Evolutionary conservation across 2,113 vertebrate genomes (phyloP), one percentile per base, ranked within the genome.

Genomic region (Dipodomys stephensi): DNA sequence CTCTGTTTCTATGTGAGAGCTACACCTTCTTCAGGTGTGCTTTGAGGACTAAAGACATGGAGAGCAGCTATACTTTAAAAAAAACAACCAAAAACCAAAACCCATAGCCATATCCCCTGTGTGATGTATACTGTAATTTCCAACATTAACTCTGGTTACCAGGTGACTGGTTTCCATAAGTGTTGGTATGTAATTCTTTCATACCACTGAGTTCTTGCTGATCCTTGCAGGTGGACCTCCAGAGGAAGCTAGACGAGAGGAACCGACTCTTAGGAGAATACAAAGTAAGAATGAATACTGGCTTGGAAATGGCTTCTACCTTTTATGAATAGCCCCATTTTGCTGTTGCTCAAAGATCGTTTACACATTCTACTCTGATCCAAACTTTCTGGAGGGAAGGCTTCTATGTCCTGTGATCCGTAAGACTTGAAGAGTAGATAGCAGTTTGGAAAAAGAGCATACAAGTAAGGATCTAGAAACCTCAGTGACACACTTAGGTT

Each of bases 211-310:
- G n/a, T 68, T 44, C n/a, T 68, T 78, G 68, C 5, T 96, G 85
- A 79, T 88, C 0, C 57, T 85, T 94, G 67, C 94, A 99, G 99
- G 98, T 98, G 35, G 99, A 99, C 92, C 98, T 99, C 15, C 99
- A 99, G 97, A 99, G 98, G 98, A 99, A 99, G 96, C 97, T 99
- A n/a, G 99, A 99, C 20, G 99, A 99, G 92, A 98, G 99, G 27
- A 99, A 98, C 96, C 97, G 97, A 67, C 97, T 99, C 30, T 98
- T 99, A 97, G 98, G 97, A 4, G 99, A 99, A 91, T 99, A 95
- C 81, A 95, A 97, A 92, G 97, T 97, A 96, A 96, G 96, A 89
- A 39, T 53, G 46, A 49, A 4, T 32, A 22, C 77, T 18, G 7
- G 10, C 78, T 83, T 83, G n/a, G 30, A 88, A 93, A 53, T 90